phyloP scores from a whole-genome alignment of 2,888 invertebrate genomes.

The Parthenolecanium corni region DNA sequence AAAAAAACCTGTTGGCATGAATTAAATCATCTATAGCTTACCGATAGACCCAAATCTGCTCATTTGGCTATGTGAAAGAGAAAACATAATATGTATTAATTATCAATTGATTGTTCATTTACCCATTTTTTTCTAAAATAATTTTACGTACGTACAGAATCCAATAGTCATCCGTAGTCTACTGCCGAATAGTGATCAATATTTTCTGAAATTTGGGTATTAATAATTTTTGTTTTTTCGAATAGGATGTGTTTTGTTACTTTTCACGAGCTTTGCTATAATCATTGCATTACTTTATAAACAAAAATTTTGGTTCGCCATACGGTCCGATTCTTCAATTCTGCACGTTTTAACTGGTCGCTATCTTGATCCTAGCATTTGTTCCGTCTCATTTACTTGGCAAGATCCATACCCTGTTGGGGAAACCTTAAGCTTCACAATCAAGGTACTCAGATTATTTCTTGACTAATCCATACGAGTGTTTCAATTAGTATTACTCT shows the following conservation, averaged over 20 bases:
- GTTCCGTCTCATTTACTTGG: conserved; percentile 82
- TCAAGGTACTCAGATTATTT: conserved; percentile 46
- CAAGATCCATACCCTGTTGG: conserved; percentile 79
- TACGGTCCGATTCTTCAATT: conserved; percentile 79
- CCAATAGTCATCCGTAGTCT: neutral
- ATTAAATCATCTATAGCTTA: too few relatives aligned
- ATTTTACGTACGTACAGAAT: too few relatives aligned
- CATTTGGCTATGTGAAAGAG: too few relatives aligned
- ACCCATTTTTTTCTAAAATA: too few relatives aligned
- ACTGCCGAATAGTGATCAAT: neutral
- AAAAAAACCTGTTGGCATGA: too few relatives aligned
- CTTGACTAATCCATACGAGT: neutral
- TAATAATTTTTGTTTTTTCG: neutral
- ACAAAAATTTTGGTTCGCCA: conserved; percentile 78
- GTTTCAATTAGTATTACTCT: neutral
- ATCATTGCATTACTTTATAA: conserved; percentile 67
- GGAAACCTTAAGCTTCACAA: conserved; percentile 80
- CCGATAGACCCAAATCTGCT: too few relatives aligned
- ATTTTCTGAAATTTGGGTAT: neutral
- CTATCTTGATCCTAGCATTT: conserved; percentile 68
- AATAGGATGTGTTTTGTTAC: conserved; percentile 40
- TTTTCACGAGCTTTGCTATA: conserved; percentile 78
- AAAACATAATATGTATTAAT: too few relatives aligned
- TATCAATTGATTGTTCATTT: too few relatives aligned
- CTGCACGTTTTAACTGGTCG: conserved; percentile 86